Percentiles rank a stretch among this genome's conserved stretches.
These are phyloP conservation scores for Chrysomallon squamiferum DNA, from an alignment of 1,140 invertebrate species.

Conservation along the genomic window DNA sequence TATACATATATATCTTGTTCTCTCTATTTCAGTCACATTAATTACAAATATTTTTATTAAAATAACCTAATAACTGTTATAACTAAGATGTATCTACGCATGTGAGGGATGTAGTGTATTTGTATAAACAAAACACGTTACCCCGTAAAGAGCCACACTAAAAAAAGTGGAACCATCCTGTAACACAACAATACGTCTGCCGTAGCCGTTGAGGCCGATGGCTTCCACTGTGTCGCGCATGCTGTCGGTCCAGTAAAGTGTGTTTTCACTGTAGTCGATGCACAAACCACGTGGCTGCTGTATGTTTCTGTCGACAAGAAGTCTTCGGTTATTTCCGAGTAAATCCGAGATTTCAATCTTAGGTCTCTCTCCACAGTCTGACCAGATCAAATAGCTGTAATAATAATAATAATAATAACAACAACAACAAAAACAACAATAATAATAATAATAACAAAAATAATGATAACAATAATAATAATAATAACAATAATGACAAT, in stretches of 20 bases:
- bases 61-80: too few species aligned
- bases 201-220: constrained; percentile 80
- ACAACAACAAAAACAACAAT: too few species aligned
- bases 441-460: too few species aligned
- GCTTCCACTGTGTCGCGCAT: constrained; percentile 93
- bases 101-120: too few species aligned
- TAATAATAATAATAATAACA: not conserved
- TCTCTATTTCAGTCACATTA: too few species aligned
- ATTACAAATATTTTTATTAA: too few species aligned
- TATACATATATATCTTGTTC: too few species aligned
- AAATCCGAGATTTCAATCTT: constrained; percentile 87
- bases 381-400: constrained; percentile 61
- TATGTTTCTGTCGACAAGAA: constrained; percentile 81
- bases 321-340: constrained; percentile 77
- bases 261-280: constrained; percentile 91
- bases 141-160: constrained; percentile 43
- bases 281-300: constrained; percentile 92
- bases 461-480: too few species aligned
- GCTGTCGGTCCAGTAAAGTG: constrained; percentile 95
- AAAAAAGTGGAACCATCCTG: constrained; percentile 42
- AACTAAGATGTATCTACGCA: too few species aligned
- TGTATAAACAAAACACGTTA: too few species aligned
- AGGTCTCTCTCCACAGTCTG: constrained; percentile 91
- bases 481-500: not conserved
- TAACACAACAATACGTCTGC: constrained; percentile 29